phyloP scores from a whole-genome alignment of 2,113 vertebrate genomes.

The Hoplias malabaricus region DNA sequence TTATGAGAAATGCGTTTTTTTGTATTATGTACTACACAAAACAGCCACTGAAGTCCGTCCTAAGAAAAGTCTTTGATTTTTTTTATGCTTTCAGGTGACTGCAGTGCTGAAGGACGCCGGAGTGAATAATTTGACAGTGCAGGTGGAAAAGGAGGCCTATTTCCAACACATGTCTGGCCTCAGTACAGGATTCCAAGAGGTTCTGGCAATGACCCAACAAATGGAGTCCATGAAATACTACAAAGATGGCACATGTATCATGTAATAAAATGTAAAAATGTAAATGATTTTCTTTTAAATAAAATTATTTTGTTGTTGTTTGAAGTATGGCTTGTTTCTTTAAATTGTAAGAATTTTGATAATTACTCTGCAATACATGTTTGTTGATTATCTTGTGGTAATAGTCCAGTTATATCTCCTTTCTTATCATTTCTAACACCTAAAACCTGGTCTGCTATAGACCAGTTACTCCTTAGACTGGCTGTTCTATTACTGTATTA shows the following conservation, averaged over 20 bases:
- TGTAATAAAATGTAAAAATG: slow-evolving; percentile 73
- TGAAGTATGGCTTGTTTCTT: slow-evolving; percentile 1
- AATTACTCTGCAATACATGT: too few relatives aligned
- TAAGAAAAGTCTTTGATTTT: not conserved
- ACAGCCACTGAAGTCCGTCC: too few relatives aligned
- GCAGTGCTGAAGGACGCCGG: slow-evolving; percentile 91
- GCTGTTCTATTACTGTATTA: too few relatives aligned
- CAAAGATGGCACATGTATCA: slow-evolving; percentile 92
- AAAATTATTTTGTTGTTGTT: slow-evolving; percentile 18
- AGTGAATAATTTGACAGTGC: slow-evolving; percentile 93
- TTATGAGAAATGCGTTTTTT: not conserved
- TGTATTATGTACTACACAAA: not conserved
- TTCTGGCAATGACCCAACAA: slow-evolving; percentile 93
- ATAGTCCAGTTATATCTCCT: too few relatives aligned
- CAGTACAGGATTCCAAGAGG: slow-evolving; percentile 92
- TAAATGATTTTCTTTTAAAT: slow-evolving; percentile 26
- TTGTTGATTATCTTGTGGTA: too few relatives aligned
- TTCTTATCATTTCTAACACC: too few relatives aligned
- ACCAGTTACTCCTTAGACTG: too few relatives aligned
- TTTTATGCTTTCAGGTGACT: slow-evolving; percentile 78
- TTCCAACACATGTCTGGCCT: slow-evolving; percentile 99
- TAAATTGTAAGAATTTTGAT: too few relatives aligned
- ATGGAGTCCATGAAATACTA: slow-evolving; percentile 92
- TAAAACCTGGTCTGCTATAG: not conserved
- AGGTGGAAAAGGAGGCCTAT: slow-evolving; percentile 97